These are phyloP conservation scores for Strongylocentrotus purpuratus DNA, from an alignment of 35 echinoderm and acorn worm genomes.

Conservation along the genomic window DNA sequence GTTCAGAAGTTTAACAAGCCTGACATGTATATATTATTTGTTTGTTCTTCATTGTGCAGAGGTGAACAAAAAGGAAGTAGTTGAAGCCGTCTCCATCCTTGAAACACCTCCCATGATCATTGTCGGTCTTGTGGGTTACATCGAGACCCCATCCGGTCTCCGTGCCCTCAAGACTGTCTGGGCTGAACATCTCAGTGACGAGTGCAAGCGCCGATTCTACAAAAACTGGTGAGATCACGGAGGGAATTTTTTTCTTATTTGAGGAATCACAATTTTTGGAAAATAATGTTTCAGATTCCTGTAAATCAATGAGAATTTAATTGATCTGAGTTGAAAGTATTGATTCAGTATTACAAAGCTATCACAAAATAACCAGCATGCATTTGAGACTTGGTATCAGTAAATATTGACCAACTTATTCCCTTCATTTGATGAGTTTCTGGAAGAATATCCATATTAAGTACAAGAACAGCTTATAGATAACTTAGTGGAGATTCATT, in stretches of 20 bases:
- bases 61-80: conserved; percentile 97
- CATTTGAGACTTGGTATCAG: too few relatives aligned
- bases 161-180: conserved; percentile 92
- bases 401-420: too few relatives aligned
- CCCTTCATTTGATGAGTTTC: background rate
- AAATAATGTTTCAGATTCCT: too few relatives aligned
- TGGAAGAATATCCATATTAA: background rate
- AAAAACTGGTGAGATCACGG: conserved; percentile 91
- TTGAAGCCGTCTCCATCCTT: conserved; percentile 92
- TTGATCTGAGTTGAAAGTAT: too few relatives aligned
- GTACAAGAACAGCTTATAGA: background rate
- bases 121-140: conserved; percentile 95
- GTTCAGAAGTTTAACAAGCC: too few relatives aligned
- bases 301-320: too few relatives aligned
- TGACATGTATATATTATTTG: background rate
- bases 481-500: background rate
- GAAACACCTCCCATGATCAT: conserved; percentile 96
- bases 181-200: conserved; percentile 98
- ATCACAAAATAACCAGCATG: too few relatives aligned
- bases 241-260: background rate
- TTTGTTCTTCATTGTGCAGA: conserved; percentile 57
- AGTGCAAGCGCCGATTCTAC: conserved; percentile 98
- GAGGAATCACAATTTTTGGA: too few relatives aligned
- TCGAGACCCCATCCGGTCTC: conserved; percentile 89
- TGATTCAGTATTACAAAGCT: too few relatives aligned